Evolutionary conservation across 2,113 vertebrate species (phyloP).

Genomic region (Gambusia affinis): DNA sequence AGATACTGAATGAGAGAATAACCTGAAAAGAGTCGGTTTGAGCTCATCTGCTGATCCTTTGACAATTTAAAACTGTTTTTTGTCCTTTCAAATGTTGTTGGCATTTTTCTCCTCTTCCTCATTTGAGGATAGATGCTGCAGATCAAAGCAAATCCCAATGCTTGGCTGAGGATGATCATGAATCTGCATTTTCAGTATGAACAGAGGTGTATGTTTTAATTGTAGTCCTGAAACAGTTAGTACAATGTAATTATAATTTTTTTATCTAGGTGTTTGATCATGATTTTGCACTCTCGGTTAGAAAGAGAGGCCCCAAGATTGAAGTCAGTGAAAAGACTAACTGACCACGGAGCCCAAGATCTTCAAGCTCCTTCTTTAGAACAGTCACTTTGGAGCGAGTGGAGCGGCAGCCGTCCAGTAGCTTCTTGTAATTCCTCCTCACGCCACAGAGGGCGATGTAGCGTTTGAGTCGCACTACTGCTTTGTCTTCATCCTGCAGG

Average conservation of each 20-base stretch:
- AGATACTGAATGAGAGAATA: not conserved
- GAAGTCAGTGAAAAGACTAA: not conserved
- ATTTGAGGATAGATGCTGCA: too few relatives aligned
- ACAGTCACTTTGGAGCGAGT: conserved; percentile 73
- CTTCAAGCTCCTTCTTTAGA: conserved; percentile 84
- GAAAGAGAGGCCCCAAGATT: not conserved
- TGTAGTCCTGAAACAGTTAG: too few relatives aligned
- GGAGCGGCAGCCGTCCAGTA: conserved; percentile 79
- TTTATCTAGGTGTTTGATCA: not conserved
- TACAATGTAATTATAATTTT: too few relatives aligned
- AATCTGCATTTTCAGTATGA: too few relatives aligned
- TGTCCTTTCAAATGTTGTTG: not conserved
- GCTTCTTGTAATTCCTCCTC: conserved; percentile 85
- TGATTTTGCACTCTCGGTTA: not conserved
- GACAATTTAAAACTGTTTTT: not conserved
- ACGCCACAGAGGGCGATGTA: conserved; percentile 87
- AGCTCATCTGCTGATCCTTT: not conserved
- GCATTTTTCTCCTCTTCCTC: too few relatives aligned
- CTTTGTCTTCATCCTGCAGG: conserved; percentile 59
- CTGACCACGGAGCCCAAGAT: conserved; percentile 86
- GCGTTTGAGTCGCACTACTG: conserved; percentile 82
- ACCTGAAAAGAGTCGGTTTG: not conserved
- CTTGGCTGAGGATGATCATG: too few relatives aligned
- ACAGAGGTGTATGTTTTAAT: too few relatives aligned
- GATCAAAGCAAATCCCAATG: too few relatives aligned